Conservation (phyloP, 2,113 vertebrate species). For the Myiopsitta monachus region DNA sequence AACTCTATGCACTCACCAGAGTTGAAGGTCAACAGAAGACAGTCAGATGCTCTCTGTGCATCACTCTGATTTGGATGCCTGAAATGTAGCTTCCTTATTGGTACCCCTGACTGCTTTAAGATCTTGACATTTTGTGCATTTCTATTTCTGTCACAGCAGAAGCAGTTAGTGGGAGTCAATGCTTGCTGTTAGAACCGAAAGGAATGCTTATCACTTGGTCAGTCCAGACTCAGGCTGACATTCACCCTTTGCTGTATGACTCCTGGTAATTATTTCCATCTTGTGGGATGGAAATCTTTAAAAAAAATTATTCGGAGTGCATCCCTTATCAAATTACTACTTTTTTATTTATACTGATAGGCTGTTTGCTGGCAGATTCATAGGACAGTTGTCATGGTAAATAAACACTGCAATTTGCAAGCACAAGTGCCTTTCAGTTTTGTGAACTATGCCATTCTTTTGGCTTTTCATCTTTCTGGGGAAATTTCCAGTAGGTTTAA, state of each 20-base stretch:
- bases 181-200: not conserved
- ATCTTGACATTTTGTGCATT: not conserved
- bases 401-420: not conserved
- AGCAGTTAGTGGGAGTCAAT: not conserved
- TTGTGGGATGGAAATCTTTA: not conserved
- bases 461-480: not conserved
- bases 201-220: not conserved
- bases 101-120: not conserved
- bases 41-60: constrained; percentile 72
- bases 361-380: not conserved
- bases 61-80: not conserved
- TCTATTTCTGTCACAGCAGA: not conserved
- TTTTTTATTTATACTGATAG: not conserved
- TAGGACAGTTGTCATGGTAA: not conserved
- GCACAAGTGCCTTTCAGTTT: not conserved
- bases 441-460: not conserved
- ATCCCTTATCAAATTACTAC: not conserved
- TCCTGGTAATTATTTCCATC: not conserved
- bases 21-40: constrained; percentile 69
- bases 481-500: not conserved
- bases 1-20: constrained; percentile 71
- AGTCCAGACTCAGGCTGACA: not conserved
- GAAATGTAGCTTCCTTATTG: not conserved
- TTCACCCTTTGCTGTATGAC: not conserved
- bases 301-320: not conserved